Conservation (phyloP, 2,797 vertebrate genomes). For the Carapus acus region DNA sequence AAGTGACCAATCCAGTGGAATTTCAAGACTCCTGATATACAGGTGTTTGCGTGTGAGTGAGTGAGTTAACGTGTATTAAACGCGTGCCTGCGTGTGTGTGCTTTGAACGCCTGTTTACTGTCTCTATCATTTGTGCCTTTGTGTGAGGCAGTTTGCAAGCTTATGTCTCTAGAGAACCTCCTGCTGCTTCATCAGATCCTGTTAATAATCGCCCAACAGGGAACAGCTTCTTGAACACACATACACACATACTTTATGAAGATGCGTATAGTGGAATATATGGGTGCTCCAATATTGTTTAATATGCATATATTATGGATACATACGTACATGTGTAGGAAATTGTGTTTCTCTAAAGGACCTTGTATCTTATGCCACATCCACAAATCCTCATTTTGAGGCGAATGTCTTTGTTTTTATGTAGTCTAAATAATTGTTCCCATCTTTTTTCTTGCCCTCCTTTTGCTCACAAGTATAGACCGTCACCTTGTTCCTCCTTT, state of each 20-base stretch:
- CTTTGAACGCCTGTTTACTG: constrained; percentile 7
- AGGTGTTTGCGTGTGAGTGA: constrained; percentile 5
- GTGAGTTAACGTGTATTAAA: too few relatives aligned
- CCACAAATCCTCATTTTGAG: too few relatives aligned
- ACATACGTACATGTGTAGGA: too few relatives aligned
- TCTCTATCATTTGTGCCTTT: constrained; percentile 9
- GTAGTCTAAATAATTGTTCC: neutral
- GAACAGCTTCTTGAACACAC: constrained; percentile 13
- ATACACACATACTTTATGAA: constrained; percentile 15
- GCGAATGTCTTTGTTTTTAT: too few relatives aligned
- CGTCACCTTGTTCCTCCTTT: constrained; percentile 11
- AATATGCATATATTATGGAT: too few relatives aligned
- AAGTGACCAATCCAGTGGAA: constrained; percentile 41
- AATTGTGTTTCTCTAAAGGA: too few relatives aligned
- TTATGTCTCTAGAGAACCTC: constrained; percentile 37
- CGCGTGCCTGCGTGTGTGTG: constrained; percentile 7
- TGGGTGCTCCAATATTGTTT: too few relatives aligned
- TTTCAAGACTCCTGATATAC: constrained; percentile 27
- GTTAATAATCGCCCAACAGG: constrained; percentile 49
- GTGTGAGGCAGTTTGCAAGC: constrained; percentile 8
- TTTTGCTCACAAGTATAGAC: constrained; percentile 12
- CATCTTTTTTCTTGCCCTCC: neutral
- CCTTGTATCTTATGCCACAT: neutral
- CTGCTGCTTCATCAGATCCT: constrained; percentile 48
- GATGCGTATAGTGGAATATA: too few relatives aligned